phyloP scores from a whole-genome alignment of 1,140 invertebrate genomes.

The Tachypleus tridentatus region DNA sequence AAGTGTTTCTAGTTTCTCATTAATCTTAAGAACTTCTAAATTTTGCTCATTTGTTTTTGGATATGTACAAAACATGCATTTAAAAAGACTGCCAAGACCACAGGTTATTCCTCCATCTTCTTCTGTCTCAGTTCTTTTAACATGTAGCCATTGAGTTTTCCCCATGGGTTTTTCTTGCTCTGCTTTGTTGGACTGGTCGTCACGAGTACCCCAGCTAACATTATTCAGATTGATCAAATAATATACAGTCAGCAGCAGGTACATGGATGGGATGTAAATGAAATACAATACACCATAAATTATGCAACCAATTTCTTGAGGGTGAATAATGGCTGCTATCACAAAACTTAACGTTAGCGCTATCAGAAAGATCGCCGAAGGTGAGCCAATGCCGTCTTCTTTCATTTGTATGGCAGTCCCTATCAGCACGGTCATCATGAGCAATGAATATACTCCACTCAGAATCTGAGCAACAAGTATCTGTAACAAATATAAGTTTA shows the following conservation, averaged over 20 bases:
- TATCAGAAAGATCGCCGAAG: conserved; percentile 92
- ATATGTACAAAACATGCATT: conserved; percentile 78
- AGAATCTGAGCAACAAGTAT: conserved; percentile 86
- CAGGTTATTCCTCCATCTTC: conserved; percentile 84
- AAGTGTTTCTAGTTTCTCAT: conserved; percentile 55
- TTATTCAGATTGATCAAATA: conserved; percentile 97
- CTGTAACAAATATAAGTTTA: conserved; percentile 39
- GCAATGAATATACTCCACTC: conserved; percentile 86
- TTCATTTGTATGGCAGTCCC: conserved; percentile 88
- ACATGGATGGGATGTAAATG: conserved; percentile 94
- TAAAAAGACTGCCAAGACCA: conserved; percentile 75
- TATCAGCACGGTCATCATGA: conserved; percentile 99
- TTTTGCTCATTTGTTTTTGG: conserved; percentile 73
- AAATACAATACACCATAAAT: conserved; percentile 89
- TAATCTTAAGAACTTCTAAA: conserved; percentile 69
- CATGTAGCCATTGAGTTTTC: background rate
- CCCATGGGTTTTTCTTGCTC: conserved; percentile 51
- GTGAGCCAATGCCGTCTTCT: conserved; percentile 83
- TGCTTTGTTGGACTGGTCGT: conserved; percentile 87
- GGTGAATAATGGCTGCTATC: conserved; percentile 93
- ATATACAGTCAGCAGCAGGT: conserved; percentile 93
- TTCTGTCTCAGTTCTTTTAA: conserved; percentile 35
- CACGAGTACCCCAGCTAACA: conserved; percentile 96
- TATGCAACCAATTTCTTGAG: conserved; percentile 94
- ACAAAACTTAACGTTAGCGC: conserved; percentile 84